These are phyloP conservation scores for Heliopora coerulea DNA, from an alignment of 92 coral and sea anemone genomes.

Conservation along the genomic window DNA sequence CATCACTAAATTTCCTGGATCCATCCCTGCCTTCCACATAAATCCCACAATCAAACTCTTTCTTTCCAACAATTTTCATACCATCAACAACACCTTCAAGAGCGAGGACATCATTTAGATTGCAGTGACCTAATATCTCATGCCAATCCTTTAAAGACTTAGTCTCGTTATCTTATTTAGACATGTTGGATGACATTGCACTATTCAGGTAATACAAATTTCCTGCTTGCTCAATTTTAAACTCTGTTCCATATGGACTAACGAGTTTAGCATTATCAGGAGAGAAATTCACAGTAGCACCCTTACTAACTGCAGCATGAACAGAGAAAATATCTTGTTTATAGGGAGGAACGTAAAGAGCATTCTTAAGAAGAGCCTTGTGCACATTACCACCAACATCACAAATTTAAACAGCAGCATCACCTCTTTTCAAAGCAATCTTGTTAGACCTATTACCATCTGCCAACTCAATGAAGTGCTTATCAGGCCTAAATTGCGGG, in stretches of 20 bases:
- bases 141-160: conserved; percentile 45
- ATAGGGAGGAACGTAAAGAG: conserved; percentile 51
- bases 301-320: conserved; percentile 42
- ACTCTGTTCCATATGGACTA: conserved; percentile 45
- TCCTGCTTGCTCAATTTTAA: conserved; percentile 32
- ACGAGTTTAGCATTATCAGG: conserved; percentile 31
- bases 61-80: conserved; percentile 6
- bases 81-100: conserved; percentile 37
- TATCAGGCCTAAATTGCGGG: conserved; percentile 29
- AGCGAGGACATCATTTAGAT: conserved; percentile 33
- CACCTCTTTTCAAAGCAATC: conserved; percentile 41
- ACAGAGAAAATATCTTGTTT: conserved; percentile 48
- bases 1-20: too few relatives aligned
- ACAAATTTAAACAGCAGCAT: conserved; percentile 23
- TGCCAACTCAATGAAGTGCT: conserved; percentile 43
- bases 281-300: conserved; percentile 32
- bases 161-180: conserved; percentile 25
- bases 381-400: conserved; percentile 34
- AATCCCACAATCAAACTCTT: conserved; percentile 31
- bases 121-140: conserved; percentile 53
- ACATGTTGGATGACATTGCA: conserved; percentile 32
- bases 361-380: conserved; percentile 38
- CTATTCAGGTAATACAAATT: conserved; percentile 42
- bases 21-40: conserved; percentile 16
- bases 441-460: conserved; percentile 52